A percentile compares a stretch with the other conserved stretches of the same genome.
Evolutionary conservation across 1,140 invertebrate species (phyloP).

Genomic region (Solenopsis fugax): DNA sequence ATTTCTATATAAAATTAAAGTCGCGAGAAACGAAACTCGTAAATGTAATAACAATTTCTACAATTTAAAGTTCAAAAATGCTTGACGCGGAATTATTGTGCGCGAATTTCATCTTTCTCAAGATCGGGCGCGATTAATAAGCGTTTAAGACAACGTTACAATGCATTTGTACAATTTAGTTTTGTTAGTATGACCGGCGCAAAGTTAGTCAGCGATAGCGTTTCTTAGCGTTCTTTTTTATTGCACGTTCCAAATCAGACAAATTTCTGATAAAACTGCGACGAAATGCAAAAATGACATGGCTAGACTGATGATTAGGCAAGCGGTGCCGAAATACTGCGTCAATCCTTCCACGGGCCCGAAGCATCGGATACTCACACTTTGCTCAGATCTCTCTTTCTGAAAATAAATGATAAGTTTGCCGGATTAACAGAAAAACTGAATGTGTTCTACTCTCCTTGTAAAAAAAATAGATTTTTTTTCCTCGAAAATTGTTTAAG

Average conservation of each 20-base stretch:
- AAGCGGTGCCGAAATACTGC: slow-evolving; percentile 83
- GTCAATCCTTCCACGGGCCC: slow-evolving; percentile 76
- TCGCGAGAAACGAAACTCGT: slow-evolving; percentile 18
- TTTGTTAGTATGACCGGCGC: slow-evolving; percentile 31
- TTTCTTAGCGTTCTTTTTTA: slow-evolving; percentile 15
- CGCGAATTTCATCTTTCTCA: not conserved
- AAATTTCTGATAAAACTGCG: slow-evolving; percentile 56
- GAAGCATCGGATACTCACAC: slow-evolving; percentile 85
- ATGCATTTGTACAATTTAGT: slow-evolving; percentile 3
- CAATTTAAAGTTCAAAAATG: slow-evolving; percentile 1
- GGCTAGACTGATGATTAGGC: slow-evolving; percentile 78
- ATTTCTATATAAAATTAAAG: not conserved
- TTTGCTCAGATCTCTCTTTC: slow-evolving; percentile 84
- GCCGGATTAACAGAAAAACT: slow-evolving; percentile 76
- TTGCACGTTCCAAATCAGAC: slow-evolving; percentile 28
- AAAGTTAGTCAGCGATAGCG: slow-evolving; percentile 40
- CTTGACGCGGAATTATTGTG: not conserved
- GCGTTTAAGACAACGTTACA: not conserved
- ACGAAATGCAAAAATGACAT: slow-evolving; percentile 77
- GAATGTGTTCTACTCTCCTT: slow-evolving; percentile 45
- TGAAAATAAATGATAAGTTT: slow-evolving; percentile 84
- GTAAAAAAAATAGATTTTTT: slow-evolving; percentile 64
- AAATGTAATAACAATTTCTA: slow-evolving; percentile 20
- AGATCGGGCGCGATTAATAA: not conserved
- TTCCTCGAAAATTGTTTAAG: not conserved